Evolutionary conservation across 2,113 vertebrate species (phyloP).

Genomic region (Aix galericulata): DNA sequence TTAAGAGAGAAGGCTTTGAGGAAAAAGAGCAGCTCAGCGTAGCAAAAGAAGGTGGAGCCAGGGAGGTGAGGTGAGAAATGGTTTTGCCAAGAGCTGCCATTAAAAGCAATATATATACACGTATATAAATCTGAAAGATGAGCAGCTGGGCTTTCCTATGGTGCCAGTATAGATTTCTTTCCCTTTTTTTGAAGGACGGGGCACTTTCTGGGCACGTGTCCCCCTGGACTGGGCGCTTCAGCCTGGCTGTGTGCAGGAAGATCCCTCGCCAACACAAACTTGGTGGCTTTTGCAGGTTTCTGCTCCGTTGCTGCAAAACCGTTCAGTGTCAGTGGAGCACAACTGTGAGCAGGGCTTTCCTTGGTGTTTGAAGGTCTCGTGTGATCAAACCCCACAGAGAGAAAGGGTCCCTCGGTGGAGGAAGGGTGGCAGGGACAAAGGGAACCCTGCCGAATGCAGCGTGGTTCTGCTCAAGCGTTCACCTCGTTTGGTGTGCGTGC

Average conservation of each 20-base stretch:
- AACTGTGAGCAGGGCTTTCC: accelerated
- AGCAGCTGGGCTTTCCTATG: neutral
- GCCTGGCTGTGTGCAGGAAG: accelerated
- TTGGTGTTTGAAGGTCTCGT: neutral
- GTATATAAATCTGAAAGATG: neutral
- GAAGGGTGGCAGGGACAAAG: neutral
- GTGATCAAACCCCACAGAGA: neutral
- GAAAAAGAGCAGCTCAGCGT: neutral
- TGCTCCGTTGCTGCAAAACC: neutral
- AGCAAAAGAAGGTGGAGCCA: neutral
- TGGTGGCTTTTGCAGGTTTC: neutral
- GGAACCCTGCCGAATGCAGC: neutral
- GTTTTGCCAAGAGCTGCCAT: neutral
- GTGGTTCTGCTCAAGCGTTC: neutral
- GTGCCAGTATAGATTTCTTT: neutral
- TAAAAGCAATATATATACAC: neutral
- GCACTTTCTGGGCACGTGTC: neutral
- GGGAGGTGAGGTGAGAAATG: neutral
- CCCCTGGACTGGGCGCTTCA: neutral
- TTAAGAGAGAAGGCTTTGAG: neutral
- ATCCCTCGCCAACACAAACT: neutral
- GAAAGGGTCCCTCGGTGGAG: neutral
- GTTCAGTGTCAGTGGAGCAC: neutral
- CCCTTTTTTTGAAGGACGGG: neutral
- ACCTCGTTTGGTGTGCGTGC: neutral